Evolutionary conservation across 2,113 vertebrate genomes (phyloP).

Genomic region (Bothrops jararaca): DNA sequence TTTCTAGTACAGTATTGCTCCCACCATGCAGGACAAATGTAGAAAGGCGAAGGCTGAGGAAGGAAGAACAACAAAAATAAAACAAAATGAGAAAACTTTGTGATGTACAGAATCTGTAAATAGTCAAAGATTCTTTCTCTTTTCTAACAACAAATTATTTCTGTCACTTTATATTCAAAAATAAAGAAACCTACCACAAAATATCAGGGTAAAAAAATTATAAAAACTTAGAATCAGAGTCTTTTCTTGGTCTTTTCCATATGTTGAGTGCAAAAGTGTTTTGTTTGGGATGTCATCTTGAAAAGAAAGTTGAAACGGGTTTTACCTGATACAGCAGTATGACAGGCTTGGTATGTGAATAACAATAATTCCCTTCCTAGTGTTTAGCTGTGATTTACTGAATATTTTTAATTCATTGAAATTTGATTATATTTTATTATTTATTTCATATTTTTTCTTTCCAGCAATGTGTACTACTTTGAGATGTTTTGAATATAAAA

Average conservation of each 20-base stretch:
- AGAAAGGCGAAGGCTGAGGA: background rate
- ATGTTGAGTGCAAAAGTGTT: constrained; percentile 35
- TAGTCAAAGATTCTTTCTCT: constrained; percentile 82
- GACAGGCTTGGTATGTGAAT: background rate
- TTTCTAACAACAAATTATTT: constrained; percentile 85
- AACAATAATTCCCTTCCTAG: background rate
- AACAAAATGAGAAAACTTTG: constrained; percentile 74
- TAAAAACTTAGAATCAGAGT: constrained; percentile 56
- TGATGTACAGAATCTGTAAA: constrained; percentile 81
- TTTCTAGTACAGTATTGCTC: constrained; percentile 73
- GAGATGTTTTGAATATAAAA: background rate
- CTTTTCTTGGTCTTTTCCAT: constrained; percentile 52
- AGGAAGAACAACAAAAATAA: constrained; percentile 60
- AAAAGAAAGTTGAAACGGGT: background rate
- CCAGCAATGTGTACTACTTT: background rate
- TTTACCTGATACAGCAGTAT: background rate
- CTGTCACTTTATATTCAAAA: constrained; percentile 86
- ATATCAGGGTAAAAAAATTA: constrained; percentile 73
- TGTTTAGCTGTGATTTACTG: background rate
- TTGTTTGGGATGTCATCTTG: constrained; percentile 18
- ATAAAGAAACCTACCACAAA: constrained; percentile 81
- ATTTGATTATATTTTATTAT: background rate
- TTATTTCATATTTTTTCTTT: background rate
- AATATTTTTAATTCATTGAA: background rate
- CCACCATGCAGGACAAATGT: constrained; percentile 54